A percentile compares a stretch with the other conserved stretches of the same genome.
Conservation (phyloP, 2,888 invertebrate genomes). For the Meta bourneti region DNA sequence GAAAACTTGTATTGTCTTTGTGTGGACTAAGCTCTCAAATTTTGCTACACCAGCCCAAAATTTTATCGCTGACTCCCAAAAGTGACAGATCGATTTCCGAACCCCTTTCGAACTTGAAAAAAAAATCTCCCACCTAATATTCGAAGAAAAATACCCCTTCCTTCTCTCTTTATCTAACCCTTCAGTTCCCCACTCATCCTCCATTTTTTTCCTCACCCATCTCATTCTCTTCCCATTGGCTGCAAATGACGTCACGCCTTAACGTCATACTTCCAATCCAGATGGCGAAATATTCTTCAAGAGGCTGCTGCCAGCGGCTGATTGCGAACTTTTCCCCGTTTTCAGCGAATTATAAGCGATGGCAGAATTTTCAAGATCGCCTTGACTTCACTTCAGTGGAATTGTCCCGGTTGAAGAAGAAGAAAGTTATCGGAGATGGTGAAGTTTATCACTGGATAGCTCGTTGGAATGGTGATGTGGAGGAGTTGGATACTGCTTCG, state of each 20-base stretch:
- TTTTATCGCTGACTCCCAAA: neutral
- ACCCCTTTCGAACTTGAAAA: neutral
- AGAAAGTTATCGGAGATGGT: neutral
- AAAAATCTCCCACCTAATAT: neutral
- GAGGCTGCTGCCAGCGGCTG: neutral
- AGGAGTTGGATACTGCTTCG: neutral
- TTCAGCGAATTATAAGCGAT: neutral
- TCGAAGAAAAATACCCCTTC: neutral
- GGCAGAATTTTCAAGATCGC: neutral
- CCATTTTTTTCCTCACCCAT: neutral
- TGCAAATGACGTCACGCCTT: conserved; percentile 15
- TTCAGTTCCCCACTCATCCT: neutral
- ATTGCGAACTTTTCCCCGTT: neutral
- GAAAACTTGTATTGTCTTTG: no score
- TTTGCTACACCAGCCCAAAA: neutral
- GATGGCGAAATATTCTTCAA: neutral
- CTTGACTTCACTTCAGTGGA: neutral
- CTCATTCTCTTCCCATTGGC: neutral
- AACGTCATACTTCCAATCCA: conserved; percentile 13
- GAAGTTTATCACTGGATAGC: neutral
- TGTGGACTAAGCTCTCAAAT: neutral
- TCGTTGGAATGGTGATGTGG: neutral
- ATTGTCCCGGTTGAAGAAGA: neutral
- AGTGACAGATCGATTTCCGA: neutral
- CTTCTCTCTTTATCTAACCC: neutral